Percentiles rank a stretch among this genome's conserved stretches.
Conservation (phyloP, 2,113 vertebrate species). For the Leuciscus idus region DNA sequence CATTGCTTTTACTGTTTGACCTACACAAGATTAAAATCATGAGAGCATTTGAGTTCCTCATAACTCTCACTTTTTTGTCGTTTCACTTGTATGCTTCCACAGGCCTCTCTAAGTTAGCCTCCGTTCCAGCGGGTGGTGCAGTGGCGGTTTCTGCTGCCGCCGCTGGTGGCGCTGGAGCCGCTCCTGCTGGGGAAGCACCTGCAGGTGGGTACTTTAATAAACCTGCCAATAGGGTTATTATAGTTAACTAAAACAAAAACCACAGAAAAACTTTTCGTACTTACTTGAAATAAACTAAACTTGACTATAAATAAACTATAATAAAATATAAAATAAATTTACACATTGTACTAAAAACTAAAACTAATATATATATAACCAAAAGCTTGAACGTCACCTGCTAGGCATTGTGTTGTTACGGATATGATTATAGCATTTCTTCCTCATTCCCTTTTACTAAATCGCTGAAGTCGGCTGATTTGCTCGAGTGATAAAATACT, state of each 20-base stretch:
- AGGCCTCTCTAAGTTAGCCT: constrained; percentile 81
- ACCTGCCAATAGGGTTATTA: neutral
- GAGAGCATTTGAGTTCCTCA: neutral
- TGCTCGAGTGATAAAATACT: neutral
- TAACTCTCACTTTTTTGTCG: neutral
- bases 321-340: too few species aligned
- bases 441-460: neutral
- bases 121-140: constrained; percentile 82
- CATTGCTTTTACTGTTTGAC: neutral
- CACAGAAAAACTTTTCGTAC: neutral
- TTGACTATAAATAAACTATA: neutral
- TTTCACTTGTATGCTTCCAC: neutral
- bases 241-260: neutral
- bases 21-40: neutral
- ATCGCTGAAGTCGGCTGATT: neutral
- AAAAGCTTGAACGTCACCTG: neutral
- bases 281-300: neutral
- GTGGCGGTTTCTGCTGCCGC: constrained; percentile 70
- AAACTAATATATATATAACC: too few species aligned
- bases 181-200: constrained; percentile 73
- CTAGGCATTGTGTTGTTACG: neutral
- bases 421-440: neutral
- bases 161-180: constrained; percentile 59
- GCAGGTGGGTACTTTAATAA: constrained; percentile 67
- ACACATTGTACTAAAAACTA: too few species aligned